These are phyloP conservation scores for Hydrozoanthus tunicans DNA, from an alignment of 64 coral and sea anemone species.

Conservation along the genomic window DNA sequence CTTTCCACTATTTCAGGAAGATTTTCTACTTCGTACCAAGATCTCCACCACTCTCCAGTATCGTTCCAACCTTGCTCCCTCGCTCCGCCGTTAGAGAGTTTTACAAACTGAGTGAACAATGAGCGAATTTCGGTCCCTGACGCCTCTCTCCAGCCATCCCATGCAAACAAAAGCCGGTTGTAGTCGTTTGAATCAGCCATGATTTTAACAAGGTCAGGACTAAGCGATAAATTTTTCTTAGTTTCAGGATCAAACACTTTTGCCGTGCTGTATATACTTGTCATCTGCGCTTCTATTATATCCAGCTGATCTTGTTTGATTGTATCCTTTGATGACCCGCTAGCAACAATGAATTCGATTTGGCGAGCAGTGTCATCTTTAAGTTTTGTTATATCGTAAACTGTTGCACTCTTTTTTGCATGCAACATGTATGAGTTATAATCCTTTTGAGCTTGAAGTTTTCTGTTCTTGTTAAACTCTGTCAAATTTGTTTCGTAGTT, in stretches of 20 bases:
- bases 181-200: slow-evolving; percentile 66
- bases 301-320: slow-evolving; percentile 17
- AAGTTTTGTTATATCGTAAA: slow-evolving; percentile 68
- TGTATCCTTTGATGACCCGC: slow-evolving; percentile 32
- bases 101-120: slow-evolving; percentile 74
- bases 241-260: slow-evolving; percentile 51
- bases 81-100: slow-evolving; percentile 77
- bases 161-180: slow-evolving; percentile 67
- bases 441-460: slow-evolving; percentile 13
- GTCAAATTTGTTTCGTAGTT: slow-evolving; percentile 75
- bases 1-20: slow-evolving; percentile 44
- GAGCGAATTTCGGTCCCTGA: slow-evolving; percentile 76
- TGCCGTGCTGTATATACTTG: slow-evolving; percentile 69
- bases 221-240: slow-evolving; percentile 59
- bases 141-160: slow-evolving; percentile 83
- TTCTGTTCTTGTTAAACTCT: slow-evolving; percentile 28
- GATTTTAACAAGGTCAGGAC: slow-evolving; percentile 73
- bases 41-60: slow-evolving; percentile 73
- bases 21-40: slow-evolving; percentile 72
- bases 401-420: slow-evolving; percentile 49
- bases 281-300: slow-evolving; percentile 58
- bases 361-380: slow-evolving; percentile 69
- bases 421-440: slow-evolving; percentile 50
- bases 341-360: slow-evolving; percentile 57
- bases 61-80: slow-evolving; percentile 76